A percentile compares a stretch with the other conserved stretches of the same genome.
These are phyloP conservation scores for Dromas ardeola DNA, from an alignment of 2,113 vertebrate species.

Conservation along the genomic window DNA sequence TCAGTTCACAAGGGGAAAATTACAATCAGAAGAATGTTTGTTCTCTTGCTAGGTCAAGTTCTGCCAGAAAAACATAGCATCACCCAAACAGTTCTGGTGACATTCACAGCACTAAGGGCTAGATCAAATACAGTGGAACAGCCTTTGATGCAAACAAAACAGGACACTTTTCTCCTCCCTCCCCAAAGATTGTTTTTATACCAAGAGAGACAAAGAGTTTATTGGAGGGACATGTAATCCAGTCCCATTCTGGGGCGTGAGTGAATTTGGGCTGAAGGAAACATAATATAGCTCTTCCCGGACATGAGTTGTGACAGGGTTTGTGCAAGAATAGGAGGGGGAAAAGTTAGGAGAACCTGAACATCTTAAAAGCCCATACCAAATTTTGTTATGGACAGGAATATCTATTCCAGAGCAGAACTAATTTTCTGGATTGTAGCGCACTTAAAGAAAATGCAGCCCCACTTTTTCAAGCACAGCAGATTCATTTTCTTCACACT, in stretches of 20 bases:
- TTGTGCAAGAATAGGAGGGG: not conserved
- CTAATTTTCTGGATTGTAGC: not conserved
- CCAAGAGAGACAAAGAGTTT: not conserved
- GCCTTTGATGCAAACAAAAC: not conserved
- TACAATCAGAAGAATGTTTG: not conserved
- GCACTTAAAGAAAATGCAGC: not conserved
- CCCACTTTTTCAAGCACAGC: not conserved
- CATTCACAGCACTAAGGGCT: not conserved
- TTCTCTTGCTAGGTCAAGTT: not conserved
- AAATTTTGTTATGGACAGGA: not conserved
- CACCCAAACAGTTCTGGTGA: not conserved
- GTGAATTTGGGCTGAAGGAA: not conserved
- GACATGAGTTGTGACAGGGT: not conserved
- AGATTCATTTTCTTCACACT: not conserved
- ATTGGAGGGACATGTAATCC: not conserved
- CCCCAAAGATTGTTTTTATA: not conserved
- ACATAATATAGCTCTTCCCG: not conserved
- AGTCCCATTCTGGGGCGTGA: not conserved
- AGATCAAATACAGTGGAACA: not conserved
- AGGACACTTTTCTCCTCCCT: not conserved
- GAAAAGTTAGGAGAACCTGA: not conserved
- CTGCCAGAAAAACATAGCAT: not conserved
- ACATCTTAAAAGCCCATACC: not conserved
- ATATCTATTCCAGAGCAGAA: not conserved
- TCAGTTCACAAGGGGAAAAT: not conserved